These are phyloP conservation scores for Ceratina japonica DNA, from an alignment of 1,140 invertebrate species.

Conservation along the genomic window DNA sequence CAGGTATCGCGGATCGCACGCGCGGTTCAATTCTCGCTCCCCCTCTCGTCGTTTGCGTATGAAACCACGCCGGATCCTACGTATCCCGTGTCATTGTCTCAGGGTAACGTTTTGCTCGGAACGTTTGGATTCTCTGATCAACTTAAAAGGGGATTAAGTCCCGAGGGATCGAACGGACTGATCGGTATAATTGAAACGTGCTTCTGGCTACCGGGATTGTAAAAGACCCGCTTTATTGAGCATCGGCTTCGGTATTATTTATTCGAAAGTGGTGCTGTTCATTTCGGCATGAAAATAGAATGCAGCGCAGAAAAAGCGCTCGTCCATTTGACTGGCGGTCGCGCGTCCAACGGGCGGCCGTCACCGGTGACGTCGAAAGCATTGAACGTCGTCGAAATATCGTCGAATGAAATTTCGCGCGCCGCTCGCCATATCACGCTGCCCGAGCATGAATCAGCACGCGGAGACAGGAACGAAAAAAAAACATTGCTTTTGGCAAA, in stretches of 20 bases:
- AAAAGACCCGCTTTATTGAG: background rate
- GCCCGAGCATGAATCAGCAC: conserved; percentile 4
- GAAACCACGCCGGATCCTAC: background rate
- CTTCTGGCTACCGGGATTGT: background rate
- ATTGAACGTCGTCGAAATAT: conserved; percentile 16
- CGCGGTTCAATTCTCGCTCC: background rate
- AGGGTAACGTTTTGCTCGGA: no score
- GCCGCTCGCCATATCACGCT: background rate
- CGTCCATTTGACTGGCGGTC: background rate
- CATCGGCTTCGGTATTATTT: background rate
- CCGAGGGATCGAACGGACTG: background rate
- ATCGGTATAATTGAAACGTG: background rate
- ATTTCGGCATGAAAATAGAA: background rate
- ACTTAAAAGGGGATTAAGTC: no score
- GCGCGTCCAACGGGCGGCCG: background rate
- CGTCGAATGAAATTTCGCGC: conserved; percentile 21
- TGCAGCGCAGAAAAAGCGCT: background rate
- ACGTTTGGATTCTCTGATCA: no score
- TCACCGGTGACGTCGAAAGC: conserved; percentile 4
- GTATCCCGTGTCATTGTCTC: no score
- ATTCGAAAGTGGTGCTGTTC: background rate
- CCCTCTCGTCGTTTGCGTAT: background rate
- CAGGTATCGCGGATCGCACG: conserved; percentile 2
- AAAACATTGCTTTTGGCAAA: no score
- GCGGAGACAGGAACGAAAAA: background rate